Base-by-base conservation (phyloP, 2,797 vertebrate genomes). In the Dryobates pubescens region DNA sequence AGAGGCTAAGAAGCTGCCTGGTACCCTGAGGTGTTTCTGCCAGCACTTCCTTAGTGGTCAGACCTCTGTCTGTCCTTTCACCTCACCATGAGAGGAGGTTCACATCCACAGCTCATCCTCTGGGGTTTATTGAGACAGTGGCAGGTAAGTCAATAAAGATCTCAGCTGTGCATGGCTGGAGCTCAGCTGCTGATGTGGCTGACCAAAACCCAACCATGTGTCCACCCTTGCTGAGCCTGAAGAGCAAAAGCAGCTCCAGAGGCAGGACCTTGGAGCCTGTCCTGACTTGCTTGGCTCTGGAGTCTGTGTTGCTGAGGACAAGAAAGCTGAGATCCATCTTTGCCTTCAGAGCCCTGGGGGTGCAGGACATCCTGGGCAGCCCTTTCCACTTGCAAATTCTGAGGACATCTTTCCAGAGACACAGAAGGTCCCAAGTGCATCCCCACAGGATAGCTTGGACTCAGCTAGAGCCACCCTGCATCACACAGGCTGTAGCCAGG, bases 121-220 rank as follows among this genome's bases (percentile, higher is more conserved):
- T 43, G 8, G 64, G 61, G 7, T 14, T 77, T 49, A 34, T 10
- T 38, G 53, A 79, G 34, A 10, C 2, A 6, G 12, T 53, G 89
- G 81, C 86, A 86, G 67, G 47, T 26, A 62, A 71, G 34, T 86
- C 89, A 79, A 67, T 84, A 67, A 72, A 83, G 88, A 61, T n/a
- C 68, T 81, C 72, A 73, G 64, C 88, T 70, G 59, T 49, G 83
- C 77, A 4, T 45, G 74, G 78, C 54, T 72, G 61, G 67, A 71
- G 80, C 86, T 83, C 17, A 9, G 67, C 86, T 84, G 86, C 89
- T 86, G 71, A 53, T 53, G 65, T 29, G 0, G 4, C 94, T 56
- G 81, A 47, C 71, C 84, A 51, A 62, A 62, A 47, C 74, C 84
- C 47, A 58, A 51, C 4, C 32, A 0, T 3, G n/a, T 49, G 70